Conservation (phyloP, 2,888 invertebrate genomes). For the Eubasilissa splendida region DNA sequence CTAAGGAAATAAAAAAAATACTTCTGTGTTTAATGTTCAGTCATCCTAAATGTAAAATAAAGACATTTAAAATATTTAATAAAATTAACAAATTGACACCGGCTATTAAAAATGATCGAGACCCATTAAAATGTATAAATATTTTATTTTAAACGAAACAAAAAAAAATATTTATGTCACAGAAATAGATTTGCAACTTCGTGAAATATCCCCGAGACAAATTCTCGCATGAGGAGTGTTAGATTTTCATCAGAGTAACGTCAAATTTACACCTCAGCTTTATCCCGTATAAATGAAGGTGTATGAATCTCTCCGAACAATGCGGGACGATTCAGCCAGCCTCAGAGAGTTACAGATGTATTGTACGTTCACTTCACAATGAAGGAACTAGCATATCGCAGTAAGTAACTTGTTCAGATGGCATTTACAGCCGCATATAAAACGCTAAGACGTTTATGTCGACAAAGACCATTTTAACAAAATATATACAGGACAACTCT, state of each 20-base stretch:
- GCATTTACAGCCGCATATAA: slow-evolving; percentile 52
- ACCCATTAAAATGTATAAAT: not conserved
- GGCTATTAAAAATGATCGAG: not conserved
- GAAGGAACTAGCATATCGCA: not conserved
- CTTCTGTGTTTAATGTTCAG: too few species aligned
- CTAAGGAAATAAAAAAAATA: too few species aligned
- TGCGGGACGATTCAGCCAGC: not conserved
- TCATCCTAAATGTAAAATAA: too few species aligned
- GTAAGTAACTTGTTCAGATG: slow-evolving; percentile 51
- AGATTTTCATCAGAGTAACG: not conserved
- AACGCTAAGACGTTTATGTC: slow-evolving; percentile 53
- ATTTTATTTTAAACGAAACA: not conserved
- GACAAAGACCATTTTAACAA: slow-evolving; percentile 18
- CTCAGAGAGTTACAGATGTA: slow-evolving; percentile 5
- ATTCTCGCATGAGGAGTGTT: not conserved
- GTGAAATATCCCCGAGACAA: not conserved
- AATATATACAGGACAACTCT: too few species aligned
- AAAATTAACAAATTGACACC: not conserved
- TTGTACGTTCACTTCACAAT: slow-evolving; percentile 1
- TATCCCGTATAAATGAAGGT: not conserved
- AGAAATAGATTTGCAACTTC: not conserved
- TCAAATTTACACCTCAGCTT: slow-evolving; percentile 4
- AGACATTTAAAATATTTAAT: not conserved
- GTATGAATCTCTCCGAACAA: not conserved
- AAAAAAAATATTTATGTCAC: not conserved